Base-by-base conservation (phyloP, 2,797 vertebrate genomes). In the Hipposideros larvatus region DNA sequence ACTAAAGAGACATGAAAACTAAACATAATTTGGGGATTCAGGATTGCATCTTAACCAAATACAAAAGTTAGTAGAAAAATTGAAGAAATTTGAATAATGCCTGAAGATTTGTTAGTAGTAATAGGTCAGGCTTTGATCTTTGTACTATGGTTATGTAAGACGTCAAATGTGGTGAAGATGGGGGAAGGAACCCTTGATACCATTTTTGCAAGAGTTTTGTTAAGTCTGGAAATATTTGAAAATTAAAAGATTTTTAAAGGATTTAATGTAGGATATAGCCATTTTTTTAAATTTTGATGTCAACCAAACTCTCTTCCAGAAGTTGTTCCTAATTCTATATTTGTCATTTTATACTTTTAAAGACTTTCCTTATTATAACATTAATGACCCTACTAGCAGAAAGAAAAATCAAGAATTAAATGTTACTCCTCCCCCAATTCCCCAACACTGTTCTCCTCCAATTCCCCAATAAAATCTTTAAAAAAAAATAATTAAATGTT, bases 231-330 rank as follows among this genome's bases (percentile, higher is more conserved):
- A 94, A 79, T 28, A 66, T 5, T 95, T 94, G 41, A 79, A 80
- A 93, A 87, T 46, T 78, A 53, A 46, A 74, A 48, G 41, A 14
- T 68, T 91, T 84, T 11, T 11, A 46, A 48, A 73, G 34, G 4
- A 66, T 78, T 94, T 77, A 95, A 48, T 73, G 37, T 79, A 55
- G 6, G 57, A 66, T 2, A 85, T 26, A 8, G 14, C 9, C 90
- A 48, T n/a, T 65, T 94, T 77, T 84, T 70, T 37, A 95, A 48
- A 48, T 88, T 94, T 86, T 88, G 22, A 74, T 83, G 22, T 82
- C 31, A 77, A 11, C 13, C 41, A 83, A 71, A 79, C 51, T 66
- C 37, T 61, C 8, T 53, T 75, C 37, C 34, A 71, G 91, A 95
- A 94, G 10, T 84, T 77, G 1, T 75, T 94, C n/a, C 51, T 92